Base-by-base conservation (phyloP, 92 coral and sea anemone genomes). In the Diadumene lineata region DNA sequence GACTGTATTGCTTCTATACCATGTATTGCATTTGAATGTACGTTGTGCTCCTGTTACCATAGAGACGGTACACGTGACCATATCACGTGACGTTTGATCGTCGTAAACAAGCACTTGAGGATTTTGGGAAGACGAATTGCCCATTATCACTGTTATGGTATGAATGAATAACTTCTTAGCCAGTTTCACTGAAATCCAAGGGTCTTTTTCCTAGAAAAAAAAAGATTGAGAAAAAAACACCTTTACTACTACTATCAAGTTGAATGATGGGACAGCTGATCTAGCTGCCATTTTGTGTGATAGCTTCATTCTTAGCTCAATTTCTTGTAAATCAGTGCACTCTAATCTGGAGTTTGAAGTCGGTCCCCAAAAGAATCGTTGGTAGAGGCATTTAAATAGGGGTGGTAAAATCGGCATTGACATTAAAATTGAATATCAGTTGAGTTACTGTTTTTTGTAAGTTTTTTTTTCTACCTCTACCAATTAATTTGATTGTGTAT, bases 191-290 rank as follows among this genome's bases (percentile, higher is more conserved):
- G 29, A 38, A 28, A 62, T 4, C 68, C 68, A 62, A 4, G 68
- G 68, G 27, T 62, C 38, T 15, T 62, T 62, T 30, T 62, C 68
- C 68, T 62, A 43, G 13, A 27, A 3, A 31, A 28, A 26, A 62
- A 21, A 21, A 13, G 19, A 9, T 53, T 3, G 27, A 26, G n/a
- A n/a, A n/a, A 58, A 58, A 13, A 2, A 10, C 7, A 58, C 64
- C 1, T 18, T 58, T 11, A 22, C 7, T 58, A 18, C 64, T 22
- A 8, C 22, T n/a, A n/a, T n/a, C n/a, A n/a, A 58, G 29, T 58
- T 21, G 31, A 7, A 58, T 22, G 22, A n/a, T n/a, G n/a, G n/a
- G n/a, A n/a, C n/a, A n/a, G n/a, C n/a, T n/a, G n/a, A n/a, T n/a
- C n/a, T n/a, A n/a, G n/a, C n/a, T n/a, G n/a, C n/a, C n/a, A n/a